Base-by-base conservation (phyloP, 1,140 invertebrate genomes). In the Bursaphelenchus mucronatus region DNA sequence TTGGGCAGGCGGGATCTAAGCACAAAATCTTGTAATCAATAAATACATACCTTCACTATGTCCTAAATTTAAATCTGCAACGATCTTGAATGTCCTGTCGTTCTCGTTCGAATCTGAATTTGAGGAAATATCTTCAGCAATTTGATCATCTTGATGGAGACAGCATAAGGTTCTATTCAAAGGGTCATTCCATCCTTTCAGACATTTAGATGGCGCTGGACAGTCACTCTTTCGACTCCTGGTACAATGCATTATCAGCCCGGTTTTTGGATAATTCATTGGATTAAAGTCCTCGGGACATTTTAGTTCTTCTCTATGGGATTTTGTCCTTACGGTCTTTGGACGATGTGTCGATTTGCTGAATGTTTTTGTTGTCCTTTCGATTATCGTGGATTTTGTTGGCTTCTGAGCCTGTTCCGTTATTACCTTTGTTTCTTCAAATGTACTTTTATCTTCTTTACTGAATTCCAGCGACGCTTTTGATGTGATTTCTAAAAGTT, bases 1-100 rank as follows among this genome's bases (percentile, higher is more conserved):
- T 46, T n/a, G 67, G 67, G 47, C 67, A 69, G 10, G 68, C n/a
- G 9, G 53, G 46, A 73, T 69, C 67, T 68, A 43, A 68, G 1
- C 44, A 21, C n/a, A 30, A 55, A 63, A 19, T 17, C 40, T 15
- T 15, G 13, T 63, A 63, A 61, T 59, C n/a, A 55, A 55, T 1
- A 19, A 55, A 13, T 15, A 50, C 13, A 61, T 19, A 61, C 59
- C 59, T 13, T 55, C 11, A 63, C 11, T n/a, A 6, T 63, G 57
- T 64, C 61, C 62, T 30, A 63, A 62, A 17, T 63, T 15, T 3
- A 61, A 55, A 30, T 61, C 58, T 13, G 41, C 57, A 17, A 41
- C 57, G 17, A 63, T 64, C 39, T 63, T 63, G 58, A 64, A 65
- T 13, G 10, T 44, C 6, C 39, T 3, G 15, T 10, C 21, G 21